A percentile compares a stretch with the other conserved stretches of the same genome.
phyloP scores from a whole-genome alignment of 2,888 invertebrate species.

The Muscina levida region DNA sequence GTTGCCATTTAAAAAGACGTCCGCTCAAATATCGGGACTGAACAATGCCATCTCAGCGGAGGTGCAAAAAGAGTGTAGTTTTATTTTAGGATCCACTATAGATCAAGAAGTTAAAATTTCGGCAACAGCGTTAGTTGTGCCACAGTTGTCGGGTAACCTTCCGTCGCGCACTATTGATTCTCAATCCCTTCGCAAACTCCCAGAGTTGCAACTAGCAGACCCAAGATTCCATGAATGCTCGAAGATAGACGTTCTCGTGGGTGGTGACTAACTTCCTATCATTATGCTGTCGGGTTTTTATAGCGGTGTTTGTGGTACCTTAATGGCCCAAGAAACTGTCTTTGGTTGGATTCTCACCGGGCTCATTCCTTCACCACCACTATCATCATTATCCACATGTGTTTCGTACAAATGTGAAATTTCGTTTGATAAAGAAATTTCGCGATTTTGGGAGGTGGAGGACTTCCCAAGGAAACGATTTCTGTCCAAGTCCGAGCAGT shows the following conservation, averaged over 20 bases:
- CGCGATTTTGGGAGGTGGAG: constrained; percentile 52
- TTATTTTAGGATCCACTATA: neutral
- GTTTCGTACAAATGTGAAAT: constrained; percentile 31
- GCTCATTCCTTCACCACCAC: neutral
- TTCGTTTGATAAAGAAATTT: constrained; percentile 29
- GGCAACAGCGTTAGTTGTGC: neutral
- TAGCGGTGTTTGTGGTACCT: neutral
- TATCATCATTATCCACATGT: neutral
- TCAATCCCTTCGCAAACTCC: no score
- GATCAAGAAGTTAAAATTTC: neutral
- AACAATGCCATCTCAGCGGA: neutral
- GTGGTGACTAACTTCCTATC: constrained; percentile 1
- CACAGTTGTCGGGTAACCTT: neutral
- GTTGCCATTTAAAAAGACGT: neutral
- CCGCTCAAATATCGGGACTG: neutral
- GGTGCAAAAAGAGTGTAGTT: neutral
- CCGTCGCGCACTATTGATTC: neutral
- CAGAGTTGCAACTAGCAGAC: neutral
- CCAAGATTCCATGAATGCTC: no score
- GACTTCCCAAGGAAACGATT: constrained; percentile 28
- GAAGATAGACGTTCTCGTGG: no score
- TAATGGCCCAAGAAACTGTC: constrained; percentile 42
- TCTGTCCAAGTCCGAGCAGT: constrained; percentile 6
- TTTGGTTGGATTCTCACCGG: constrained; percentile 47
- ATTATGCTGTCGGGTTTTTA: neutral